These are phyloP conservation scores for Rousettus leschenaultii DNA, from an alignment of 2,113 vertebrate species.

Conservation along the genomic window DNA sequence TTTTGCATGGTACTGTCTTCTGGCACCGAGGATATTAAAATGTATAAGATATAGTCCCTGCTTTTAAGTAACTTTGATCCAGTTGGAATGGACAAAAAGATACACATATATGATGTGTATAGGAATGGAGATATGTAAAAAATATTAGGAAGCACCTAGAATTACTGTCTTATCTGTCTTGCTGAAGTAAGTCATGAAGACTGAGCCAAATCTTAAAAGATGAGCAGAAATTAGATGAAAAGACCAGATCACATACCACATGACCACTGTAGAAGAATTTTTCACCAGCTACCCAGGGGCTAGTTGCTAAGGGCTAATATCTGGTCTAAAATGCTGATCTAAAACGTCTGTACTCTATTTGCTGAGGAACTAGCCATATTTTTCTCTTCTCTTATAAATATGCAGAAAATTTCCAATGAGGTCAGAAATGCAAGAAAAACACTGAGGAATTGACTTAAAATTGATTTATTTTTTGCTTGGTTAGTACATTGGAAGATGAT, in stretches of 20 bases:
- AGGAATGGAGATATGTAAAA: neutral
- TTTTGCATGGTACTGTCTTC: neutral
- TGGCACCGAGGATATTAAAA: neutral
- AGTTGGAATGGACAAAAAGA: neutral
- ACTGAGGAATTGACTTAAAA: neutral
- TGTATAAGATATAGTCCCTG: neutral
- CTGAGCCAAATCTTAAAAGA: neutral
- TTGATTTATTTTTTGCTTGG: neutral
- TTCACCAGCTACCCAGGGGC: neutral
- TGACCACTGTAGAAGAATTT: neutral
- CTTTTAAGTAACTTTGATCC: neutral
- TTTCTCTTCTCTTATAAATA: neutral
- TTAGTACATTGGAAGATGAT: neutral
- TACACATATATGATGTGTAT: neutral
- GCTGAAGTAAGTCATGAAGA: neutral
- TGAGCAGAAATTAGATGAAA: neutral
- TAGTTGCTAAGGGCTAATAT: neutral
- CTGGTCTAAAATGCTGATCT: neutral
- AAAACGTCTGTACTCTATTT: neutral
- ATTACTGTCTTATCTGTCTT: neutral
- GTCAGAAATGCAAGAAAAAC: neutral
- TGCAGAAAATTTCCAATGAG: neutral
- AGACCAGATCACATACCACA: neutral
- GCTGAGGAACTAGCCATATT: neutral
- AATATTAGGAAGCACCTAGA: neutral